Percentiles rank a stretch among this genome's conserved stretches.
Conservation (phyloP, 2,113 vertebrate species). For the Seriola dumerili region DNA sequence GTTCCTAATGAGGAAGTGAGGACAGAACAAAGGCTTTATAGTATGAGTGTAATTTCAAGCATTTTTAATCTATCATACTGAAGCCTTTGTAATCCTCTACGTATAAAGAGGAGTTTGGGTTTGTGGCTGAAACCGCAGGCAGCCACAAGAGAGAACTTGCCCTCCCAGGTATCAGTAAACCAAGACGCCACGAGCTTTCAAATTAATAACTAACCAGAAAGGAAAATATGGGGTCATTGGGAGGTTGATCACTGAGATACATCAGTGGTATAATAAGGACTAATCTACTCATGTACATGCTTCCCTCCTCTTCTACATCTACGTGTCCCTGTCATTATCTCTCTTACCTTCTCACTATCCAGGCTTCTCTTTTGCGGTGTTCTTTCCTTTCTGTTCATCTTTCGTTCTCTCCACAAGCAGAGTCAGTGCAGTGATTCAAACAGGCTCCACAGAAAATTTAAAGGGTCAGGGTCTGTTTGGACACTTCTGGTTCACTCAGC, state of each 20-base stretch:
- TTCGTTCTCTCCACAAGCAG: conserved; percentile 6
- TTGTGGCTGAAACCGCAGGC: conserved; percentile 39
- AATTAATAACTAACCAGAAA: conserved; percentile 34
- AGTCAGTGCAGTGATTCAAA: conserved; percentile 33
- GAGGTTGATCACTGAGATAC: conserved; percentile 42
- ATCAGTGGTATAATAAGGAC: conserved; percentile 15
- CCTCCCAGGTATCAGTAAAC: conserved; percentile 44
- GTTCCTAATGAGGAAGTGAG: conserved; percentile 60
- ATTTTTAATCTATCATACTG: conserved; percentile 53
- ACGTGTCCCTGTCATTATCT: conserved; percentile 30
- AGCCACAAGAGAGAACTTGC: conserved; percentile 35
- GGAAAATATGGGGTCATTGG: conserved; percentile 34
- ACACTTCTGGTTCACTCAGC: conserved; percentile 52
- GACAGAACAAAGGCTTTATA: conserved; percentile 63
- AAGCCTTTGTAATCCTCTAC: conserved; percentile 45
- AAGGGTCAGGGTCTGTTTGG: conserved; percentile 50
- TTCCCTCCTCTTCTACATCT: conserved; percentile 12
- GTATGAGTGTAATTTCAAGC: conserved; percentile 41
- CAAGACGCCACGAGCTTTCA: conserved; percentile 33
- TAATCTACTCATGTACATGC: conserved; percentile 21
- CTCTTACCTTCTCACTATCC: conserved; percentile 17
- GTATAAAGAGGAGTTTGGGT: conserved; percentile 45
- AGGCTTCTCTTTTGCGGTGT: background rate
- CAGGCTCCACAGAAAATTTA: conserved; percentile 43
- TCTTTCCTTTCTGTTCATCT: conserved; percentile 15